Percentiles rank a stretch among this genome's conserved stretches.
phyloP scores from a whole-genome alignment of 1,140 invertebrate genomes.

The Diprion similis region DNA sequence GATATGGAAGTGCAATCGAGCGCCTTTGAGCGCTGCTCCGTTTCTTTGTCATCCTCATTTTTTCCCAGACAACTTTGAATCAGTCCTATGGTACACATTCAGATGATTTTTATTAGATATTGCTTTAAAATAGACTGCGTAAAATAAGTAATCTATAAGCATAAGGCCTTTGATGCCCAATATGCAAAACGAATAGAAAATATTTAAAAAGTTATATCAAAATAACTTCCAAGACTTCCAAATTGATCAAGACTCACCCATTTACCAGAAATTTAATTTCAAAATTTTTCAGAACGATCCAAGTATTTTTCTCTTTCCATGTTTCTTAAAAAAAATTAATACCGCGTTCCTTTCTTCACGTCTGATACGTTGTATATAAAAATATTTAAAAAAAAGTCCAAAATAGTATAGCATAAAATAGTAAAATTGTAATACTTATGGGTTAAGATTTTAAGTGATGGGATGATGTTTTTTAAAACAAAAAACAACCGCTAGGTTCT shows the following conservation, averaged over 20 bases:
- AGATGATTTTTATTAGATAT: constrained; percentile 9
- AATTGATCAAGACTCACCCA: constrained; percentile 30
- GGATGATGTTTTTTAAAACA: constrained; percentile 11
- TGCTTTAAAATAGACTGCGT: not conserved
- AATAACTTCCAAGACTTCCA: not conserved
- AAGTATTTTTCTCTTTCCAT: constrained; percentile 25
- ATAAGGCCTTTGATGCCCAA: too few relatives aligned
- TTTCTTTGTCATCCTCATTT: constrained; percentile 28
- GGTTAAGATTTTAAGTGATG: constrained; percentile 15
- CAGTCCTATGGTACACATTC: constrained; percentile 29
- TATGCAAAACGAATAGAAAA: too few relatives aligned
- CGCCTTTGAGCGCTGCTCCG: constrained; percentile 16
- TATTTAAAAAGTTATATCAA: too few relatives aligned
- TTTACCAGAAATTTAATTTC: constrained; percentile 29
- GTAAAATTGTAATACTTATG: constrained; percentile 17
- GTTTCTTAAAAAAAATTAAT: constrained; percentile 12
- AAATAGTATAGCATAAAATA: not conserved
- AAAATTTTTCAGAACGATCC: constrained; percentile 19
- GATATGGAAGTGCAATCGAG: constrained; percentile 10
- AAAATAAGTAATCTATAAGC: too few relatives aligned
- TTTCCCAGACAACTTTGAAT: constrained; percentile 34
- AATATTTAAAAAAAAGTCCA: constrained; percentile 22
- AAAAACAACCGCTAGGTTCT: too few relatives aligned
- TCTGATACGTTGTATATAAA: constrained; percentile 21
- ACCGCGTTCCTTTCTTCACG: not conserved